Evolutionary conservation across 1,140 invertebrate species (phyloP), one percentile per base, ranked within the genome.

Genomic region (Augochlora pura): DNA sequence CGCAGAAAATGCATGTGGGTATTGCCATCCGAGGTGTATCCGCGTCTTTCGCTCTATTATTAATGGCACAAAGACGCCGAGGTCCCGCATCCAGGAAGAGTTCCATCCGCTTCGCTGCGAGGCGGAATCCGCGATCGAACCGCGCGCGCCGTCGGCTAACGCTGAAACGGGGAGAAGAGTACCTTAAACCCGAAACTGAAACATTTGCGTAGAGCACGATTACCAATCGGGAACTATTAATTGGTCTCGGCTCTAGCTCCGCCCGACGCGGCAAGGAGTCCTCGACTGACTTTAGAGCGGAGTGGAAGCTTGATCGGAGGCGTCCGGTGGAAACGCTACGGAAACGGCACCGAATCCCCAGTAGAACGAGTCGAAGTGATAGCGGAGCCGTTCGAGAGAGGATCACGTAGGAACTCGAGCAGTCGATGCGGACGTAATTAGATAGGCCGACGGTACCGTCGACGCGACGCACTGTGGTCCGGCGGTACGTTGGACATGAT

Each of bases 361-460:
- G n/a, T 65, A 65, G 39, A 66, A 46, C 39, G 64, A 18, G 9
- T 52, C 12, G 62, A 67, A n/a, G 42, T 63, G 71, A 12, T 21
- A 52, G 49, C 18, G 1, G 25, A 46, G 32, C 77, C 57, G 77
- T 57, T 81, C 18, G 42, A 57, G 18, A 57, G 18, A 57, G 46
- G 71, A 71, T 77, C 82, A 72, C 73, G 79, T 83, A 77, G 82
- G 81, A 83, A 83, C 73, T 83, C 79, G 63, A 81, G 79, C 81
- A 83, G 81, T 83, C 81, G 57, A 78, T 72, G 82, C 79, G 21
- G 21, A 14, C 70, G 81, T 80, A 83, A 83, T 83, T 83, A 83
- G 77, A 83, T 80, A 83, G n/a, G 77, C 57, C 27, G 6, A n/a
- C 42, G 38, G 75, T 73, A 79, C 76, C 80, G 68, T 64, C n/a